Base-by-base conservation (phyloP, 1,140 invertebrate genomes). In the Bombus fervidus region DNA sequence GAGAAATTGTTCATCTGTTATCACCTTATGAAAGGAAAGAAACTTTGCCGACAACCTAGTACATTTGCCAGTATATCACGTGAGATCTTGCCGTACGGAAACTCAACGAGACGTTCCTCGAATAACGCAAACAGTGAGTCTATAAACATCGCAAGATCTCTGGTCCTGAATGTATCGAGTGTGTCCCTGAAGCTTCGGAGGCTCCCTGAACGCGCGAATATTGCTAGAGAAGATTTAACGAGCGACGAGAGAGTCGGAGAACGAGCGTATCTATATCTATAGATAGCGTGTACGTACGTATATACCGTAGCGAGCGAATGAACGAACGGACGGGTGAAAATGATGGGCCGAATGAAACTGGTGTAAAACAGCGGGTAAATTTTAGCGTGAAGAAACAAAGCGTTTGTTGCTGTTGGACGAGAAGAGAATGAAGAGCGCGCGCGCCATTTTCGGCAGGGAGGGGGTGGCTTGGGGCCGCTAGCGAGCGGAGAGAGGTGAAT, bases 401-500 rank as follows among this genome's bases (percentile, higher is more conserved):
- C 76, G 87, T 68, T 89, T 59, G 82, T 81, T 75, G 82, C 39
- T 39, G 82, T n/a, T 79, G 88, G 66, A 76, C 71, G 82, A 90
- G 86, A 87, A 76, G 86, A 90, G 89, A 90, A 90, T 83, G 88
- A 90, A 90, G 79, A 93, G 64, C 75, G 75, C 28, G 91, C 87
- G 86, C 66, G 89, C 88, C 87, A 81, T 79, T 87, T 85, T 80
- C 77, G 89, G 81, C 74, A 72, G 89, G 81, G 85, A 78, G 89
- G 77, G 87, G 4, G 59, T 9, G 64, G 76, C 18, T n/a, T 37
- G 34, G 88, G 83, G 87, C 74, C 86, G 84, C 79, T 78, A 62
- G 85, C 66, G 71, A 73, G 76, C 75, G 64, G 75, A 64, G 84
- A 87, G 87, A 88, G 88, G 85, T 86, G 93, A 91, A 93, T 93